Evolutionary conservation across 2,113 vertebrate genomes (phyloP), one percentile per base, ranked within the genome.

Genomic region (Eublepharis macularius): DNA sequence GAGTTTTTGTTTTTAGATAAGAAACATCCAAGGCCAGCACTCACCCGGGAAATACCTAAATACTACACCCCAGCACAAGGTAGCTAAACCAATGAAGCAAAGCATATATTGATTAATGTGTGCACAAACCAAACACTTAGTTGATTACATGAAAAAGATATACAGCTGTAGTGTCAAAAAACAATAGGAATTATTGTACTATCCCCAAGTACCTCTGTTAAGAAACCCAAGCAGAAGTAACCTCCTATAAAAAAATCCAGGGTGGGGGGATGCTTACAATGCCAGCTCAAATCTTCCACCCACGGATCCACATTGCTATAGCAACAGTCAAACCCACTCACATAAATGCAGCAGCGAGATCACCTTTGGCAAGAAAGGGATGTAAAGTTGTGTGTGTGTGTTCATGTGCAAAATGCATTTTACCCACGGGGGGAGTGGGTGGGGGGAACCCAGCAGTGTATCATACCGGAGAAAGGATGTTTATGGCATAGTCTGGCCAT

Each of bases 241-340:
- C 36, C 60, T 36, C 43, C 66, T 36, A 76, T 41, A 65, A 65
- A 45, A n/a, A 65, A 68, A 76, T 76, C 19, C 11, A 76, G 39
- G 45, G 74, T 76, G 36, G 34, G 82, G 74, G n/a, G 54, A 69
- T 74, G 68, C 82, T 60, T 84, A 76, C 82, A 68, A 32, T 24
- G 60, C 26, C 26, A 76, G n/a, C 74, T 68, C n/a, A 47, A 36
- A 84, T 77, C 82, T 77, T 60, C 74, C 73, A 76, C 74, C 45
- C 73, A 84, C 82, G 39, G 74, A 45, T 39, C 47, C 17, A 49
- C 10, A 68, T 84, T 84, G 82, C 82, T 68, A 84, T 84, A 74
- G 74, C 63, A 76, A 84, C 74, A 29, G 68, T 84, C 60, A 66
- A 69, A 36, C 60, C 82, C 82, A 68, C 82, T 84, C 74, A n/a